These are phyloP conservation scores for Euplexia lucipara DNA, from an alignment of 2,888 invertebrate species.

Conservation along the genomic window DNA sequence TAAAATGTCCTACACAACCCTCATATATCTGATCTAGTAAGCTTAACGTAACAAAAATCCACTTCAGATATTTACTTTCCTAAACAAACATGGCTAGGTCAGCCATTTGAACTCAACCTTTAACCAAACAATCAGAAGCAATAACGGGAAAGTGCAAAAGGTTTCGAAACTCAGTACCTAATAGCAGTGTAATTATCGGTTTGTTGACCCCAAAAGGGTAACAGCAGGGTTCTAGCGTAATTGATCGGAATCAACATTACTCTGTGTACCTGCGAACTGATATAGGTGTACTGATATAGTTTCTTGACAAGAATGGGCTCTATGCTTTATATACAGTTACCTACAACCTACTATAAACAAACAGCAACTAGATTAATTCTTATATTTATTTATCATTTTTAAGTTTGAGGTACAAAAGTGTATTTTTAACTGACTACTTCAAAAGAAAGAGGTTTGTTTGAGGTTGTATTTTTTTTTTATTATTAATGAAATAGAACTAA, in stretches of 20 bases:
- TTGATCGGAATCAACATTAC: slow-evolving; percentile 43
- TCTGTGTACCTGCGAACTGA: slow-evolving; percentile 25
- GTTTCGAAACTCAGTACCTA: slow-evolving; percentile 23
- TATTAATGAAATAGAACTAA: no score
- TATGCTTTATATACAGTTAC: no score
- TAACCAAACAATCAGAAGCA: slow-evolving; percentile 29
- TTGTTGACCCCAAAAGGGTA: slow-evolving; percentile 53
- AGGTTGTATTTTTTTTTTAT: no score
- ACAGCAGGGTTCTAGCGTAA: slow-evolving; percentile 41
- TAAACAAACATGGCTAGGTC: background rate
- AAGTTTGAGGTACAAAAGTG: no score
- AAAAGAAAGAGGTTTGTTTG: no score
- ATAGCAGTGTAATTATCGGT: slow-evolving; percentile 38
- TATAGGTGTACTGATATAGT: slow-evolving; percentile 10
- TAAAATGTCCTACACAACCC: background rate
- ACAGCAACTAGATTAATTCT: no score
- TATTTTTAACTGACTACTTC: no score
- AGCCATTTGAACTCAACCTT: slow-evolving; percentile 15
- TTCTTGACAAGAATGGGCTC: no score
- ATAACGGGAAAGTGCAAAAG: slow-evolving; percentile 36
- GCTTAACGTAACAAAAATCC: background rate
- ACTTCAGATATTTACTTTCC: background rate
- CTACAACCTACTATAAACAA: no score
- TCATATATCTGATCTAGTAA: background rate
- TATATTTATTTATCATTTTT: no score